Base-by-base conservation (phyloP, 2,113 vertebrate genomes). In the Sphyrna mokarran region DNA sequence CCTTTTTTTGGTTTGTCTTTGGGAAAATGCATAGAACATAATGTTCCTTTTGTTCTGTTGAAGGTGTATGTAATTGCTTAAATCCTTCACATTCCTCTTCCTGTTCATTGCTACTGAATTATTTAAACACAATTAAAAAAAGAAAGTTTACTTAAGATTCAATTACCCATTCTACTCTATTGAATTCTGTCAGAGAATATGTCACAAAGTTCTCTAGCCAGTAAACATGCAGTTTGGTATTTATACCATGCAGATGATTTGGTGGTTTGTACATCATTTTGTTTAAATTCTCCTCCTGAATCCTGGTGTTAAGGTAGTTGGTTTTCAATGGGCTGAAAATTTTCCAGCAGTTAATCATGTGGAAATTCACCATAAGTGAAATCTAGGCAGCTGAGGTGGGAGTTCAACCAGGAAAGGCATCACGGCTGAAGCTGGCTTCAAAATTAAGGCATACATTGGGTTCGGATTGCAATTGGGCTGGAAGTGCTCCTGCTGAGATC, bases 61-160 rank as follows among this genome's bases (percentile, higher is more conserved):
- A 93, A 93, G 63, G 89, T 63, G 18, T 40, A 43, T 68, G 33
- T 37, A 37, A 1, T 93, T 93, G 61, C 66, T 93, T 66, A 93
- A 66, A 66, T 37, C 61, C 33, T 93, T 18, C 61, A 22, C 58
- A 18, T 93, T 66, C 66, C 63, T 11, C n/a, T 93, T 22, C 22
- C 61, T 37, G 33, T 20, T 93, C 61, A 89, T 33, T 89, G 33
- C 89, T 37, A 93, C 63, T 66, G 61, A 66, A 93, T 66, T 93
- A 93, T 93, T 93, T 66, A 93, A 66, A 93, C 58, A 40, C 61
- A 93, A 66, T 93, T 93, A 37, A 29, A 93, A 66, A 66, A 8
- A 66, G 33, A 40, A 93, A 66, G 33, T 66, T 37, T 16, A 18
- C 66, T 93, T 66, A 68, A 93, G 66, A 33, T 93, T 83, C 18